phyloP scores from a whole-genome alignment of 2,113 vertebrate genomes.

The Hemiscyllium ocellatum region DNA sequence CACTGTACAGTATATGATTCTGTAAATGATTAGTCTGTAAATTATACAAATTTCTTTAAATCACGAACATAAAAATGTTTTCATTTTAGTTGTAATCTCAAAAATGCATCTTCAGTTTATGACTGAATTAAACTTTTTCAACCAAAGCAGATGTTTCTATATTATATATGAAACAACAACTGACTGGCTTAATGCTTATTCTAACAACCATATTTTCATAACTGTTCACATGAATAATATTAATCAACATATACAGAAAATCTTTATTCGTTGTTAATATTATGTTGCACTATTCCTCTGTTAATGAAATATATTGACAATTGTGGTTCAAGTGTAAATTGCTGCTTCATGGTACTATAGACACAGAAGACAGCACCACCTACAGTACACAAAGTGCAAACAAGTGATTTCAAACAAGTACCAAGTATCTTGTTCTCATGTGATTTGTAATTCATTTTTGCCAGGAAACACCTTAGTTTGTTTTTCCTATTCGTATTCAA shows the following conservation, averaged over 20 bases:
- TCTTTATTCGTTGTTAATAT: too few relatives aligned
- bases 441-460: not conserved
- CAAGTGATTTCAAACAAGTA: not conserved
- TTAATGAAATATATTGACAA: not conserved
- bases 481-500: not conserved
- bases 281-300: not conserved
- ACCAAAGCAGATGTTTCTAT: not conserved
- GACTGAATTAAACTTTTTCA: conserved; percentile 15
- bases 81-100: not conserved
- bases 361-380: not conserved
- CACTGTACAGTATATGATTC: too few relatives aligned
- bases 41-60: not conserved
- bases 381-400: not conserved
- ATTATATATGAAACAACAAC: not conserved
- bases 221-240: not conserved
- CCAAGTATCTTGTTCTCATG: not conserved
- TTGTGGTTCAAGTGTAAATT: not conserved
- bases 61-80: not conserved
- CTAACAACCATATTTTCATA: not conserved
- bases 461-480: not conserved
- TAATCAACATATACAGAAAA: not conserved
- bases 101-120: not conserved
- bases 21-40: not conserved
- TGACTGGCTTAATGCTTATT: not conserved
- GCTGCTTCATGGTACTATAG: not conserved